Evolutionary conservation across 1,140 invertebrate species (phyloP).

Genomic region (Oncopodura yosiiana): DNA sequence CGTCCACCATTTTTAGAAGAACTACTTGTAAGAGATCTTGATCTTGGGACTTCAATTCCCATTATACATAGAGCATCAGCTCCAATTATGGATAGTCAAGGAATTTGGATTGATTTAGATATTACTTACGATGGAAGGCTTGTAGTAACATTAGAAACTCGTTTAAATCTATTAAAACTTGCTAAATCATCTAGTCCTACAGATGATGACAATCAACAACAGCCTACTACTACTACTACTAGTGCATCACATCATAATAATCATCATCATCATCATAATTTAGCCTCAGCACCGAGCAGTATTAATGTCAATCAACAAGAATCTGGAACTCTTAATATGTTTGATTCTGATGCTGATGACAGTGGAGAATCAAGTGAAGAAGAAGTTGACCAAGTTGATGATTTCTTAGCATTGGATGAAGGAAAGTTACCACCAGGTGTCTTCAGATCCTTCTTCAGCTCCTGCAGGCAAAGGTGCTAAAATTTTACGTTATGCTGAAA

Average conservation of each 20-base stretch:
- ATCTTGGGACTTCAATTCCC: constrained; percentile 64
- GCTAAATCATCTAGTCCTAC: constrained; percentile 36
- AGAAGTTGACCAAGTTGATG: constrained; percentile 52
- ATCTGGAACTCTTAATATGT: constrained; percentile 42
- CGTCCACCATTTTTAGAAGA: constrained; percentile 83
- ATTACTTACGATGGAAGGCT: constrained; percentile 79
- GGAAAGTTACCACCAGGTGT: constrained; percentile 1
- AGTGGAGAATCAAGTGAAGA: constrained; percentile 83
- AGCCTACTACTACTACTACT: neutral
- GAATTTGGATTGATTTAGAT: constrained; percentile 87
- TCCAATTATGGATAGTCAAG: constrained; percentile 70
- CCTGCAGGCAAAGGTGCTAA: constrained; percentile 50
- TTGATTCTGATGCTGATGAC: constrained; percentile 79
- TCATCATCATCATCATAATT: neutral
- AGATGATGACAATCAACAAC: neutral
- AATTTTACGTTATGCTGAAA: constrained; percentile 76
- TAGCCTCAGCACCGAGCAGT: neutral
- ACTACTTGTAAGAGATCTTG: constrained; percentile 62
- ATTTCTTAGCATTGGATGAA: constrained; percentile 7
- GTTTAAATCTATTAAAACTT: constrained; percentile 86
- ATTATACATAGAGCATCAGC: constrained; percentile 61
- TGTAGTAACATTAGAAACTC: constrained; percentile 85
- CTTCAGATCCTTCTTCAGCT: neutral
- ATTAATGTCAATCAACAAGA: constrained; percentile 5
- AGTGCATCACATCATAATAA: neutral